Conservation (phyloP, 2,797 vertebrate genomes). For the Hypotaenidia okinawae region DNA sequence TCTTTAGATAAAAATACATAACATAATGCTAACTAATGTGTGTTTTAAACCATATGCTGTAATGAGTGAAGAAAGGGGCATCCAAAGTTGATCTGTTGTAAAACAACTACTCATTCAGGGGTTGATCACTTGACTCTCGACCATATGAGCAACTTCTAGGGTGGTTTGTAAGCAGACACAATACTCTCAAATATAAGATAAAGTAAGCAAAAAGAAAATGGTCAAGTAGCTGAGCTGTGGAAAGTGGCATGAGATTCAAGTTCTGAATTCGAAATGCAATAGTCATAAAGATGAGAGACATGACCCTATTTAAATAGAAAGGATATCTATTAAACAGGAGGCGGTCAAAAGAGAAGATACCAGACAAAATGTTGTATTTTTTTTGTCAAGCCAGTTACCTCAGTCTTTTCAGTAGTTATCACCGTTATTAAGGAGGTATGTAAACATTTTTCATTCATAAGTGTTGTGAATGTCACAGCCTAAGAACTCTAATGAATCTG, state of each 20-base stretch:
- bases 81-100: not conserved
- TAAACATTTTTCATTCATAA: not conserved
- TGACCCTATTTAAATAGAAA: not conserved
- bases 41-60: not conserved
- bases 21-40: not conserved
- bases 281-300: not conserved
- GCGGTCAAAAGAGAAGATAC: not conserved
- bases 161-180: not conserved
- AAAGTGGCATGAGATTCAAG: not conserved
- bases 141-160: not conserved
- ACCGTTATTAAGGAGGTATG: not conserved
- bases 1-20: not conserved
- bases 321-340: not conserved
- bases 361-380: not conserved
- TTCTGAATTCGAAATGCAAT: not conserved
- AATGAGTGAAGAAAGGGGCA: not conserved
- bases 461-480: not conserved
- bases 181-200: not conserved
- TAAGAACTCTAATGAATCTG: not conserved
- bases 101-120: not conserved
- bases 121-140: not conserved
- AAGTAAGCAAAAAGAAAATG: not conserved
- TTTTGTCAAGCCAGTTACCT: not conserved
- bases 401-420: not conserved
- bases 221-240: not conserved